Evolutionary conservation across 2,113 vertebrate species (phyloP).

Genomic region (Cardinalis cardinalis): DNA sequence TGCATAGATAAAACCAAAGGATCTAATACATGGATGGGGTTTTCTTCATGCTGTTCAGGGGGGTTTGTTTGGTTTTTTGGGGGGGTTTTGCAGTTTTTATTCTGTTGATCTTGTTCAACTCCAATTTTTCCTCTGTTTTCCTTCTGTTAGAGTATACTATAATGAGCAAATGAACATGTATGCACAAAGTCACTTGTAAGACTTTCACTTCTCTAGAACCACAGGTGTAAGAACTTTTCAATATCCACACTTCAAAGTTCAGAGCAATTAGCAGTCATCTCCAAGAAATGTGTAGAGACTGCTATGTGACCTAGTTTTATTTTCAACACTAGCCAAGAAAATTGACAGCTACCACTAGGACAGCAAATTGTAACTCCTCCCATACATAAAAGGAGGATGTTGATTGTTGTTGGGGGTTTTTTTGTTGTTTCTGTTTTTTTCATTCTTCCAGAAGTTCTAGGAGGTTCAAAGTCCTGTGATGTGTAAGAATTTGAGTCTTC

Average conservation of each 20-base stretch:
- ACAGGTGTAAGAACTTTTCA: neutral
- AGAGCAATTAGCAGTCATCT: neutral
- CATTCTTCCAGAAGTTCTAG: neutral
- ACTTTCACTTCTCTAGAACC: neutral
- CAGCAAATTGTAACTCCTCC: neutral
- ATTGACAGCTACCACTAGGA: neutral
- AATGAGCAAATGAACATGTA: neutral
- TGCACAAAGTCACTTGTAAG: neutral
- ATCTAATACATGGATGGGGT: neutral
- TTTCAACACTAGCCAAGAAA: neutral
- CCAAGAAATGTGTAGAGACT: neutral
- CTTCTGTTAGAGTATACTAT: neutral
- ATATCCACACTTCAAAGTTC: neutral
- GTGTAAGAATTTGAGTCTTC: neutral
- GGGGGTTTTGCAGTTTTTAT: neutral
- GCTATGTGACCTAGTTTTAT: neutral
- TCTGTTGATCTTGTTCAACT: neutral
- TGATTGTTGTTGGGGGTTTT: neutral
- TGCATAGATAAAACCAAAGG: neutral
- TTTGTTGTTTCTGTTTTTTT: neutral
- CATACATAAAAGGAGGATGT: neutral
- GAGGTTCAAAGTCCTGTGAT: neutral
- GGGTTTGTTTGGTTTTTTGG: neutral
- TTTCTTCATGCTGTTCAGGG: neutral
- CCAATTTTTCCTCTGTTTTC: neutral